A percentile compares a stretch with the other conserved stretches of the same genome.
Conservation (phyloP, 2,113 vertebrate species). For the Gavia stellata region DNA sequence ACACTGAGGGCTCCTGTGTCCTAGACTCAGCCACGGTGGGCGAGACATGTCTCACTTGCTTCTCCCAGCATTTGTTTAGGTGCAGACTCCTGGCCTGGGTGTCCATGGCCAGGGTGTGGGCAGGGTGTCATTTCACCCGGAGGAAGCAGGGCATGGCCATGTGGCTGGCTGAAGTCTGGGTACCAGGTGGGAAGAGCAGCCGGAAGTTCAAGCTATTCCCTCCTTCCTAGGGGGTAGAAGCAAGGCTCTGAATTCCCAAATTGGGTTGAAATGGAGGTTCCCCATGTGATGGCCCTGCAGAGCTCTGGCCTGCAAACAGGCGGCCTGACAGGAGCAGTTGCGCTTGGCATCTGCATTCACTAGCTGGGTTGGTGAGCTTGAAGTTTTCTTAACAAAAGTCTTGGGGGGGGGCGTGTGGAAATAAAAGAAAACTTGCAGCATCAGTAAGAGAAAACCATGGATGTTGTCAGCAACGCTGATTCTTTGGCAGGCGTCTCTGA, state of each 20-base stretch:
- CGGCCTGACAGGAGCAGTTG: not conserved
- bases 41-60: fast-evolving
- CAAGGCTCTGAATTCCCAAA: not conserved
- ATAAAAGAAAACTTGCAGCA: not conserved
- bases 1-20: not conserved
- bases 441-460: not conserved
- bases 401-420: not conserved
- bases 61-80: not conserved
- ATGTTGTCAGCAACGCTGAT: not conserved
- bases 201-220: not conserved
- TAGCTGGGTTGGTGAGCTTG: fast-evolving
- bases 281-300: fast-evolving
- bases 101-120: fast-evolving
- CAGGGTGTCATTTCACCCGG: not conserved
- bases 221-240: not conserved
- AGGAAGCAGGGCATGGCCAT: not conserved
- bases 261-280: not conserved
- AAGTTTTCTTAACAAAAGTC: not conserved
- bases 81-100: not conserved
- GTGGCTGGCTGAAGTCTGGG: not conserved
- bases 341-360: not conserved
- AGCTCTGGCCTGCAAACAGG: not conserved
- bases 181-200: not conserved
- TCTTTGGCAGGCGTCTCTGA: fast-evolving
- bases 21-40: not conserved